These are phyloP conservation scores for Tragopan temminckii DNA, from an alignment of 2,797 vertebrate species.

Conservation along the genomic window DNA sequence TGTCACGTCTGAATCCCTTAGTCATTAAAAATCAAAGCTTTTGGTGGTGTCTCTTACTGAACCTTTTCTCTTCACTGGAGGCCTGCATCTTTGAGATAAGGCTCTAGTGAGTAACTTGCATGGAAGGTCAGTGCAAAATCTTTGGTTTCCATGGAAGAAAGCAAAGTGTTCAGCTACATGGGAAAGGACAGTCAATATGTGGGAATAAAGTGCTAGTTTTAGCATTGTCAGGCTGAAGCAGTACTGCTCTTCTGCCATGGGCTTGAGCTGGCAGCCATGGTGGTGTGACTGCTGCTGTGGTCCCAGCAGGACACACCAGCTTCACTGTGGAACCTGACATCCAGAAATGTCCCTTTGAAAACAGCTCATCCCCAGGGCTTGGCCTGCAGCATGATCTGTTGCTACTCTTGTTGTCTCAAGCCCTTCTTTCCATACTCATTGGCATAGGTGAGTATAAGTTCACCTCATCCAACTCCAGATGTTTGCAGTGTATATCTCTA, in stretches of 20 bases:
- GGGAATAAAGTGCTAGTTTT: slow-evolving; percentile 48
- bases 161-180: slow-evolving; percentile 2
- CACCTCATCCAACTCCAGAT: neutral
- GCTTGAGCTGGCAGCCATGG: neutral
- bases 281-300: neutral
- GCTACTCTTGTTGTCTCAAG: neutral
- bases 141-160: slow-evolving; percentile 9
- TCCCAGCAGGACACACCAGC: neutral
- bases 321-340: neutral
- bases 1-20: neutral
- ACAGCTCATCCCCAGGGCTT: neutral
- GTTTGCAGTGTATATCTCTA: neutral
- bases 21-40: slow-evolving; percentile 32
- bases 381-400: neutral
- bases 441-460: neutral
- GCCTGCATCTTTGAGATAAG: neutral
- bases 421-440: neutral
- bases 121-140: neutral
- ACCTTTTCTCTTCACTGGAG: neutral
- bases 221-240: neutral
- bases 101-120: neutral
- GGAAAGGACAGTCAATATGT: neutral
- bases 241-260: neutral
- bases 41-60: neutral
- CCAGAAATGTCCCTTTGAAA: neutral